These are phyloP conservation scores for Coturnix japonica DNA, from an alignment of 2,113 vertebrate genomes.

Conservation along the genomic window DNA sequence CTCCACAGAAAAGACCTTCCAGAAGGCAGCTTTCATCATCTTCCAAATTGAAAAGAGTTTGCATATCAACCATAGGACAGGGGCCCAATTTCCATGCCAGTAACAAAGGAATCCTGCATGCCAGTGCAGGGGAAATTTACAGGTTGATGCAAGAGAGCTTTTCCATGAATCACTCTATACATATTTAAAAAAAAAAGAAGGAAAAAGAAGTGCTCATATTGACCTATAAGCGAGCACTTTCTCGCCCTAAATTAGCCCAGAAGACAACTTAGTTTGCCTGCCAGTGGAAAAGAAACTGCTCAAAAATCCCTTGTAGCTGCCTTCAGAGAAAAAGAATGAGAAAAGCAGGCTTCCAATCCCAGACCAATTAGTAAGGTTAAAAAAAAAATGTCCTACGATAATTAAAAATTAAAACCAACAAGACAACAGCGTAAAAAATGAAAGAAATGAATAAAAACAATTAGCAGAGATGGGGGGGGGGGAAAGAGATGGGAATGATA, in stretches of 20 bases:
- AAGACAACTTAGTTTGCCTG: not conserved
- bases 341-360: conserved; percentile 37
- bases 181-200: not conserved
- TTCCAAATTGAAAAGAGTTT: conserved; percentile 47
- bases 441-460: conserved; percentile 77
- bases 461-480: conserved; percentile 70
- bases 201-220: not conserved
- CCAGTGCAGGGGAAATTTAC: conserved; percentile 23
- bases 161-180: conserved; percentile 19
- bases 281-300: not conserved
- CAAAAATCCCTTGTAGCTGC: conserved; percentile 18
- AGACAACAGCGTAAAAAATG: conserved; percentile 80
- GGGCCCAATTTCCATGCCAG: conserved; percentile 45
- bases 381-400: conserved; percentile 53
- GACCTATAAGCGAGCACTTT: not conserved
- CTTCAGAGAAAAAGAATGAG: conserved; percentile 47
- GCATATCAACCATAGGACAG: conserved; percentile 65
- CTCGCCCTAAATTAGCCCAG: not conserved
- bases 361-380: conserved; percentile 68
- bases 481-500: conserved; percentile 65
- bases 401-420: conserved; percentile 83
- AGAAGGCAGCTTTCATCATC: conserved; percentile 56
- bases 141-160: conserved; percentile 42
- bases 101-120: conserved; percentile 19
- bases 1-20: conserved; percentile 2